Percentiles rank a stretch among this genome's conserved stretches.
Evolutionary conservation across 2,797 vertebrate genomes (phyloP).

Genomic region (Silurus aristotelis): DNA sequence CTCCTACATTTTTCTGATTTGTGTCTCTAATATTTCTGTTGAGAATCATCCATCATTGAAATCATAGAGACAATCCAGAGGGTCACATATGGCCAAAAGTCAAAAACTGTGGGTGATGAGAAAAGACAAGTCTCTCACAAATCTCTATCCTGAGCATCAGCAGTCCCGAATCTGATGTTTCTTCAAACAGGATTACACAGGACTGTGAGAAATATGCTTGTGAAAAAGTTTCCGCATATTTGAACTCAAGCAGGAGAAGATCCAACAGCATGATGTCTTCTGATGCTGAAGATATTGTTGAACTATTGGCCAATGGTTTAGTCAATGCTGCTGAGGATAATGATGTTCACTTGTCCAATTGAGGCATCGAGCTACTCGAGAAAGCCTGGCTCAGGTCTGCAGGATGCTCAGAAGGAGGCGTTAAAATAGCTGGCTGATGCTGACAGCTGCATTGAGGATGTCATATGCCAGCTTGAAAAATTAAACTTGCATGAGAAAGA

Average conservation of each 20-base stretch:
- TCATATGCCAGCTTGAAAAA: background rate
- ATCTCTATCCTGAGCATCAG: background rate
- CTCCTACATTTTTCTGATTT: background rate
- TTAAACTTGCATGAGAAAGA: background rate
- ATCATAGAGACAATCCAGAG: background rate
- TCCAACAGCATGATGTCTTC: background rate
- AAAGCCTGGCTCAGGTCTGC: background rate
- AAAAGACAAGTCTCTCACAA: background rate
- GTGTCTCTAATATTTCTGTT: background rate
- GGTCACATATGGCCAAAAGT: background rate
- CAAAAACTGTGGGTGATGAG: background rate
- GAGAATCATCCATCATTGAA: background rate
- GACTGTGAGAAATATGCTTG: background rate
- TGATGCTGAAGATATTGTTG: background rate
- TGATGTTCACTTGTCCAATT: too few species aligned
- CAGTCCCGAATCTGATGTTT: background rate
- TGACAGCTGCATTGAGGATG: background rate
- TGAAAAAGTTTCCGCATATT: background rate
- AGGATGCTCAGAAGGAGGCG: background rate
- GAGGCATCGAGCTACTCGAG: background rate
- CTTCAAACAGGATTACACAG: background rate
- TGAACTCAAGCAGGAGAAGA: background rate
- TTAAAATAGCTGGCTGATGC: background rate
- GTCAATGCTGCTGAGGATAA: too few species aligned
- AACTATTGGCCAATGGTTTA: too few species aligned